Evolutionary conservation across 2,888 invertebrate species (phyloP).

Genomic region (Cryptops parisi): DNA sequence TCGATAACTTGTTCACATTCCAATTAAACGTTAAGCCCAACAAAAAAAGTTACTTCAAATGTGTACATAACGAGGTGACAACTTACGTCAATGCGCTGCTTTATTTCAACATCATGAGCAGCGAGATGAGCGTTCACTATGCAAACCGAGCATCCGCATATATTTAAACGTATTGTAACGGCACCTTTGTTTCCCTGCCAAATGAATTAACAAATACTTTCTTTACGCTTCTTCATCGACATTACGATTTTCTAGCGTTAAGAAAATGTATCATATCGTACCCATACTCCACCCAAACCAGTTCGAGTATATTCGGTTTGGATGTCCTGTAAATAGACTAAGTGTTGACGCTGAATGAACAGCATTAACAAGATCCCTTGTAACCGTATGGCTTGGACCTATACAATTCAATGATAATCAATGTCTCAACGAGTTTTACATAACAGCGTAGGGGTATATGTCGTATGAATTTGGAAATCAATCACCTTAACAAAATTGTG

Average conservation of each 20-base stretch:
- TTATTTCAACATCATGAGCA: slow-evolving; percentile 69
- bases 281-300: slow-evolving; percentile 85
- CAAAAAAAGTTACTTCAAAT: background rate
- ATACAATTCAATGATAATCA: slow-evolving; percentile 1
- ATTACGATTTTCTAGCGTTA: too few relatives aligned
- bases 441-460: background rate
- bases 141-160: slow-evolving; percentile 76
- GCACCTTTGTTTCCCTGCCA: slow-evolving; percentile 87
- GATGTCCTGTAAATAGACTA: slow-evolving; percentile 65
- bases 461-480: background rate
- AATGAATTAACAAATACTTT: background rate
- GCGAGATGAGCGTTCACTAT: slow-evolving; percentile 81
- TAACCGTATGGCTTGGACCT: slow-evolving; percentile 58
- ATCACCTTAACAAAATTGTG: slow-evolving; percentile 54
- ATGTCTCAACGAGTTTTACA: too few relatives aligned
- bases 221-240: too few relatives aligned
- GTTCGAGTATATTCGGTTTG: slow-evolving; percentile 79
- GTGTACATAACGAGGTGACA: background rate
- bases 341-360: slow-evolving; percentile 61
- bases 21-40: too few relatives aligned
- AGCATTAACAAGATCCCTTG: slow-evolving; percentile 68
- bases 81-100: slow-evolving; percentile 55
- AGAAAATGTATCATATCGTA: slow-evolving; percentile 38
- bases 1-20: too few relatives aligned
- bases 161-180: slow-evolving; percentile 68